These are phyloP conservation scores for Passer montanus DNA, from an alignment of 2,113 vertebrate genomes.

Conservation along the genomic window DNA sequence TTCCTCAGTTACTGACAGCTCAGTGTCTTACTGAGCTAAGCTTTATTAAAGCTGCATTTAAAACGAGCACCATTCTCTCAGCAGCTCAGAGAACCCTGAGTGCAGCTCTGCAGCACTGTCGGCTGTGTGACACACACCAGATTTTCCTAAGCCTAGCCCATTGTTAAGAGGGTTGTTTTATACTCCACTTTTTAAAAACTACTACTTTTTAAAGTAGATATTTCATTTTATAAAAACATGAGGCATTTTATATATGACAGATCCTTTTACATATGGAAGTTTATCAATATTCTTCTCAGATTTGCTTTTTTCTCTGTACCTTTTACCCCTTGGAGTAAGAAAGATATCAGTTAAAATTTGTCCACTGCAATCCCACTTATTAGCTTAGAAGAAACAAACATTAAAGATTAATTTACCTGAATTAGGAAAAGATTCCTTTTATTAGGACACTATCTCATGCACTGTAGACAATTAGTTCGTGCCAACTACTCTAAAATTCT, in stretches of 20 bases:
- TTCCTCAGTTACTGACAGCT: background rate
- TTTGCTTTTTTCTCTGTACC: background rate
- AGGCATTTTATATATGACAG: background rate
- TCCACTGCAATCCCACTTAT: background rate
- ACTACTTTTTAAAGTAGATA: background rate
- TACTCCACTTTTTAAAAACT: background rate
- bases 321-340: background rate
- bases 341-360: background rate
- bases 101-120: background rate
- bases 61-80: background rate
- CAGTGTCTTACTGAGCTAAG: background rate
- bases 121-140: background rate
- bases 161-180: background rate
- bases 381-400: background rate
- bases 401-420: background rate
- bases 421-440: background rate
- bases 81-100: background rate
- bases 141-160: background rate
- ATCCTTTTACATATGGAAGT: background rate
- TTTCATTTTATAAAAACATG: background rate
- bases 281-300: background rate
- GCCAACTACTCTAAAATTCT: background rate
- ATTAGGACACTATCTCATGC: background rate
- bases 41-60: background rate
- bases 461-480: background rate